A percentile compares a stretch with the other conserved stretches of the same genome.
Conservation (phyloP, 2,797 vertebrate genomes). For the Kryptolebias ocellatus region DNA sequence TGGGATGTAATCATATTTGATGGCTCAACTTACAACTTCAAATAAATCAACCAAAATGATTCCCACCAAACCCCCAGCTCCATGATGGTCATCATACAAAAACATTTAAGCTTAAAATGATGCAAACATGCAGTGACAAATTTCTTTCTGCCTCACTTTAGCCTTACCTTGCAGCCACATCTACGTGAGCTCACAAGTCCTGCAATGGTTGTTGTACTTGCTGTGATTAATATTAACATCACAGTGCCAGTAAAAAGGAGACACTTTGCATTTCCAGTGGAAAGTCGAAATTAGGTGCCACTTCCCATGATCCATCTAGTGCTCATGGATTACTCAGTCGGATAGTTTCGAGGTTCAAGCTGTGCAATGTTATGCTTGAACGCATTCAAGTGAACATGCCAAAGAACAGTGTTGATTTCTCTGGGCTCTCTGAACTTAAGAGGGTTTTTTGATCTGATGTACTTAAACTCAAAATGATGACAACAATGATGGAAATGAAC, state of each 20-base stretch:
- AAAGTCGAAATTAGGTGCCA: constrained; percentile 12
- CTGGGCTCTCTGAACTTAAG: no score
- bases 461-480: no score
- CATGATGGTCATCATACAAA: not conserved
- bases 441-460: no score
- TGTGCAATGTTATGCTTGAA: not conserved
- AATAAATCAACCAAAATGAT: not conserved
- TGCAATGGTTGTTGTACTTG: not conserved
- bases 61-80: not conserved
- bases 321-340: not conserved
- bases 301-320: not conserved
- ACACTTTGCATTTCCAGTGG: not conserved
- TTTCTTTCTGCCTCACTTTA: no score
- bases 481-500: no score
- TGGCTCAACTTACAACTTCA: not conserved
- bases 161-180: not conserved
- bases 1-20: not conserved
- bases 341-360: not conserved
- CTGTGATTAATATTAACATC: not conserved
- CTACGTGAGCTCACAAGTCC: not conserved
- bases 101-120: no score
- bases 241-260: not conserved
- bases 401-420: no score
- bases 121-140: no score
- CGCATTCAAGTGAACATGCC: no score